Evolutionary conservation across 2,113 vertebrate species (phyloP).

Genomic region (Lepisosteus oculatus): DNA sequence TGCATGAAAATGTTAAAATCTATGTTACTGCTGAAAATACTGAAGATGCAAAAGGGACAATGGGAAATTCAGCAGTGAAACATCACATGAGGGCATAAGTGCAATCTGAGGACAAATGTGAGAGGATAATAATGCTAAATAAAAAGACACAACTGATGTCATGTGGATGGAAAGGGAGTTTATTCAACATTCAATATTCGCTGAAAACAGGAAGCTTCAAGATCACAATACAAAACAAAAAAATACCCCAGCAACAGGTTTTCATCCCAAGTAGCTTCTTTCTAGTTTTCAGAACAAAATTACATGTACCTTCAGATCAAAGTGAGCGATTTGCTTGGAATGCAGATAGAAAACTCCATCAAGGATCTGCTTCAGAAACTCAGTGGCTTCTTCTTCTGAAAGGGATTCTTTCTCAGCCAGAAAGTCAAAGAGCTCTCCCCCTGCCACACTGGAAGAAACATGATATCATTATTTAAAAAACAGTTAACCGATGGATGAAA

Average conservation of each 20-base stretch:
- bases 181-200: neutral
- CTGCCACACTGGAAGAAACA: conserved; percentile 78
- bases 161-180: too few relatives aligned
- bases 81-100: too few relatives aligned
- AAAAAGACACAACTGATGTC: too few relatives aligned
- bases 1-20: too few relatives aligned
- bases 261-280: too few relatives aligned
- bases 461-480: too few relatives aligned
- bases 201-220: neutral
- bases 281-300: neutral
- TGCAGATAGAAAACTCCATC: conserved; percentile 95
- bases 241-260: neutral
- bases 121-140: too few relatives aligned
- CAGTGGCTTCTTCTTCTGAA: conserved; percentile 93
- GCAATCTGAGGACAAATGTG: too few relatives aligned
- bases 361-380: conserved; percentile 97
- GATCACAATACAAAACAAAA: neutral
- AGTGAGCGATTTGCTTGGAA: conserved; percentile 91
- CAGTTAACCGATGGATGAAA: too few relatives aligned
- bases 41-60: too few relatives aligned
- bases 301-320: conserved; percentile 88
- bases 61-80: too few relatives aligned
- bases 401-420: conserved; percentile 96
- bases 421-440: conserved; percentile 96
- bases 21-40: too few relatives aligned